Conservation (phyloP, 1,140 invertebrate genomes). For the Episyrphus balteatus region DNA sequence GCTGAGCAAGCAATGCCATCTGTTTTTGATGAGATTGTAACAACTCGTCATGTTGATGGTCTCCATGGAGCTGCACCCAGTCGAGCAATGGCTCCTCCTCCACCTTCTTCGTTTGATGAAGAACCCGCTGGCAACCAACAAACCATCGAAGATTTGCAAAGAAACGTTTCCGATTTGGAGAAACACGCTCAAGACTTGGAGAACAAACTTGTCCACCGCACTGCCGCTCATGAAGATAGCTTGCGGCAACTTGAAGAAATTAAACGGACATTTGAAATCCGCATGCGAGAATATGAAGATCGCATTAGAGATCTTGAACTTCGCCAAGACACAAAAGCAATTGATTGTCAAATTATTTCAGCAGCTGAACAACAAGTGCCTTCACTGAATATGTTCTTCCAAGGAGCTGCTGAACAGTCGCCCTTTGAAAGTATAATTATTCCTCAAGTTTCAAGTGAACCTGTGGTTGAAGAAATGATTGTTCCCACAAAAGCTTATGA, state of each 20-base stretch:
- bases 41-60: slow-evolving; percentile 10
- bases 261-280: slow-evolving; percentile 2
- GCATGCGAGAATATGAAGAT: slow-evolving; percentile 1
- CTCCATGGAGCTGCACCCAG: slow-evolving; percentile 1
- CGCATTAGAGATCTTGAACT: slow-evolving; percentile 3
- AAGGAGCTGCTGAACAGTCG: slow-evolving; percentile 1
- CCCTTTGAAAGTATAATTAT: slow-evolving; percentile 10
- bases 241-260: slow-evolving; percentile 17
- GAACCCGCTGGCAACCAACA: slow-evolving; percentile 7
- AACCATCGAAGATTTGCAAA: slow-evolving; percentile 31
- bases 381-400: slow-evolving; percentile 30
- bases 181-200: slow-evolving; percentile 31
- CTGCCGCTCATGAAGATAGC: slow-evolving; percentile 14
- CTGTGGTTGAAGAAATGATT: slow-evolving; percentile 39
- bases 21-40: slow-evolving; percentile 28
- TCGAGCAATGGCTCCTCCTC: background rate
- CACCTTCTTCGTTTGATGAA: background rate
- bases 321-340: background rate
- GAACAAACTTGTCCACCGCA: slow-evolving; percentile 13
- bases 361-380: slow-evolving; percentile 7
- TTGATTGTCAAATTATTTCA: slow-evolving; percentile 8
- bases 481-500: slow-evolving; percentile 42
- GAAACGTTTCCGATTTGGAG: slow-evolving; percentile 32
- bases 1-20: slow-evolving; percentile 15
- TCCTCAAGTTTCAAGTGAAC: slow-evolving; percentile 11